A percentile compares a stretch with the other conserved stretches of the same genome.
Conservation (phyloP, 1,140 invertebrate genomes). For the Bombus superbus region DNA sequence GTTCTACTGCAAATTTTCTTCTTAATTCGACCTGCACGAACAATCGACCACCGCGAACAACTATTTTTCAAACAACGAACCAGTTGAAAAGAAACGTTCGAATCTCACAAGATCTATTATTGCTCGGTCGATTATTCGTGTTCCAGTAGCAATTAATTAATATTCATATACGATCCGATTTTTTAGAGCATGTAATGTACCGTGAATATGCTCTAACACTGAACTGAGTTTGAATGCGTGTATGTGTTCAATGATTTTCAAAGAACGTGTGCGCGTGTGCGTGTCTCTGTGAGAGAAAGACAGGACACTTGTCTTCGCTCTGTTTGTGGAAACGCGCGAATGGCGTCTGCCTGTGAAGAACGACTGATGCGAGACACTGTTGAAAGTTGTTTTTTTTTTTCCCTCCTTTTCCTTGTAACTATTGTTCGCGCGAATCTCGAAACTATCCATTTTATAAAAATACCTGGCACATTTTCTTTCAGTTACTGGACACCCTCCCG, state of each 20-base stretch:
- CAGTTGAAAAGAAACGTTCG: neutral
- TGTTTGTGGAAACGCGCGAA: conserved; percentile 42
- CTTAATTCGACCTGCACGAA: conserved; percentile 74
- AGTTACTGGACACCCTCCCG: conserved; percentile 99
- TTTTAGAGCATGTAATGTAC: conserved; percentile 81
- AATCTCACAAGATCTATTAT: neutral
- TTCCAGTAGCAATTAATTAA: conserved; percentile 78
- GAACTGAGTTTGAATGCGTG: conserved; percentile 72
- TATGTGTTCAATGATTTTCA: conserved; percentile 36
- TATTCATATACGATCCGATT: conserved; percentile 78
- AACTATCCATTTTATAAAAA: conserved; percentile 51
- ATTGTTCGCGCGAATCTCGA: neutral
- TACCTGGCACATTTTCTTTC: conserved; percentile 85
- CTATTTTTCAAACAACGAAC: neutral
- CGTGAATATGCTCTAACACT: conserved; percentile 81
- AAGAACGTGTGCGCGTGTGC: conserved; percentile 35
- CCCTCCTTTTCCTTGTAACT: conserved; percentile 48
- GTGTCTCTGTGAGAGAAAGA: neutral
- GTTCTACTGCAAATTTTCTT: conserved; percentile 83
- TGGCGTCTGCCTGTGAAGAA: conserved; percentile 34
- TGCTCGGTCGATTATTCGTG: conserved; percentile 69
- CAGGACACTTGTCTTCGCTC: conserved; percentile 11
- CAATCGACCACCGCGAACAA: conserved; percentile 54
- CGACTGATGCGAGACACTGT: conserved; percentile 44
- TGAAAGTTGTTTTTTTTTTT: conserved; percentile 48